Conservation (phyloP, 2,797 vertebrate species). For the Chelonia mydas region DNA sequence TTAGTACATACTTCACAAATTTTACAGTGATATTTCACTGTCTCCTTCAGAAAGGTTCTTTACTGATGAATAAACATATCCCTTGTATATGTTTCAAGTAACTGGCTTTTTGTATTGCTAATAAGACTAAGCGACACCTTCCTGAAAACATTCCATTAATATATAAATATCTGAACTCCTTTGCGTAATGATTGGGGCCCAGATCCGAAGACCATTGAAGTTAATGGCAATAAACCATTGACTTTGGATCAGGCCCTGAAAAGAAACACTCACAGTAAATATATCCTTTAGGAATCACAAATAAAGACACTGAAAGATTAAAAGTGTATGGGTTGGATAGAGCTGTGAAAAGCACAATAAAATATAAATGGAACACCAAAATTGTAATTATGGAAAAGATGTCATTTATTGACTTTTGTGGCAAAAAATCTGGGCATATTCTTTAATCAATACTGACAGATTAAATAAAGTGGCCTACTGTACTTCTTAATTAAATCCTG, state of each 20-base stretch:
- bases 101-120: not conserved
- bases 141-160: not conserved
- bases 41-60: not conserved
- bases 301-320: not conserved
- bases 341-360: not conserved
- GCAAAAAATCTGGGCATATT: not conserved
- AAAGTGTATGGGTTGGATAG: not conserved
- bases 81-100: not conserved
- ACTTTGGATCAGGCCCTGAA: not conserved
- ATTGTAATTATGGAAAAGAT: not conserved
- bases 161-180: not conserved
- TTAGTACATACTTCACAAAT: not conserved
- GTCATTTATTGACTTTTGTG: not conserved
- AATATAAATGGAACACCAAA: accelerated
- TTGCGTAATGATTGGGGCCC: not conserved
- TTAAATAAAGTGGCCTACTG: not conserved
- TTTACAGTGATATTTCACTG: not conserved
- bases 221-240: not conserved
- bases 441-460: not conserved
- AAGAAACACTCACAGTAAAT: not conserved
- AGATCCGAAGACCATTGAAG: not conserved
- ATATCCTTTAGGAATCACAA: not conserved
- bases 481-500: slow-evolving; percentile 3
- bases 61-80: not conserved
- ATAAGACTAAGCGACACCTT: not conserved